Conservation (phyloP, 2,113 vertebrate genomes). For the Tauraco erythrolophus region DNA sequence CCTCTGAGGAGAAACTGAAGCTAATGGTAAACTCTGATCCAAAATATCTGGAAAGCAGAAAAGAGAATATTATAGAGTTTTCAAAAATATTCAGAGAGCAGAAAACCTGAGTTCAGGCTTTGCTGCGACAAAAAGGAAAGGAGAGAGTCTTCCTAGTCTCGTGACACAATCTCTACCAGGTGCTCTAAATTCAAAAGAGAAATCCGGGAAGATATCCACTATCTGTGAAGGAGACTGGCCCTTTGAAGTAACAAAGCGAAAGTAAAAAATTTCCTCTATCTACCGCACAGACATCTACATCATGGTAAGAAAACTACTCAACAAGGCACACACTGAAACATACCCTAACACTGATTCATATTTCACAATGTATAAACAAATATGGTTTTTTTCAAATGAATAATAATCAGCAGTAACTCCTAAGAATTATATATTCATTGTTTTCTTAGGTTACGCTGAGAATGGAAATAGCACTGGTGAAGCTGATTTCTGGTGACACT, state of each 20-base stretch:
- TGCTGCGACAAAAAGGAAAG: background rate
- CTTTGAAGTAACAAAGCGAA: background rate
- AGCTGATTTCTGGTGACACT: background rate
- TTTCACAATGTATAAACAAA: background rate
- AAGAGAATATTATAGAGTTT: background rate
- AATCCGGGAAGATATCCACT: background rate
- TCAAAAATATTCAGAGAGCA: background rate
- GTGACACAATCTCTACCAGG: accelerated
- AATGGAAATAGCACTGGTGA: background rate
- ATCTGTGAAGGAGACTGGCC: accelerated
- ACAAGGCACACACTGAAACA: background rate
- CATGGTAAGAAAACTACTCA: background rate
- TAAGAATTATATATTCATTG: background rate
- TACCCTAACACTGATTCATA: background rate
- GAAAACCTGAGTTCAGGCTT: background rate
- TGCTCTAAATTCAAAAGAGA: background rate
- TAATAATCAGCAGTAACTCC: background rate
- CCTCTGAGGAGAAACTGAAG: background rate
- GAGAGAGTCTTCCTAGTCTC: background rate
- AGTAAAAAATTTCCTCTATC: background rate
- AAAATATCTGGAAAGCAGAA: background rate
- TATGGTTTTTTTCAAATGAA: background rate
- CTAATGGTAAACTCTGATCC: background rate
- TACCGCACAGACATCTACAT: background rate
- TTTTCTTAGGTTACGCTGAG: background rate